phyloP scores from a whole-genome alignment of 2,113 vertebrate genomes.

The Callorhinus ursinus region DNA sequence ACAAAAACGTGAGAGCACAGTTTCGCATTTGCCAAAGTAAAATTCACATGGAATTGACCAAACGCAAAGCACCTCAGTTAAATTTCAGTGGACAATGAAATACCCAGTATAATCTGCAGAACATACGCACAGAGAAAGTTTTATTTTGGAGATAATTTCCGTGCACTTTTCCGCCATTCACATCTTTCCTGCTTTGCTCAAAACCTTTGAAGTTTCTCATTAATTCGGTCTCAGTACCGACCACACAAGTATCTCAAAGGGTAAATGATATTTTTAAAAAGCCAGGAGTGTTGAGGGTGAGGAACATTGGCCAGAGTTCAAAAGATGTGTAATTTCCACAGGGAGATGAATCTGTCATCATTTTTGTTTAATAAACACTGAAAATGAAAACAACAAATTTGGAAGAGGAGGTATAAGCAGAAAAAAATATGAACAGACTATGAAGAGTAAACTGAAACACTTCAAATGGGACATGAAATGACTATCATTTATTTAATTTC shows the following conservation, averaged over 20 bases:
- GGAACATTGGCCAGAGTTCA: slow-evolving; percentile 29
- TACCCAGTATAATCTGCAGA: neutral
- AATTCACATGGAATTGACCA: neutral
- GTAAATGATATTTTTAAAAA: slow-evolving; percentile 56
- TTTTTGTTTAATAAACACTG: slow-evolving; percentile 53
- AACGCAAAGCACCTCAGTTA: slow-evolving; percentile 17
- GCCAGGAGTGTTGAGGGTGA: neutral
- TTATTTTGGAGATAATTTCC: slow-evolving; percentile 16
- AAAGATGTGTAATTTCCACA: slow-evolving; percentile 55
- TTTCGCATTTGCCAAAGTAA: neutral
- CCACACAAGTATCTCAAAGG: slow-evolving; percentile 26
- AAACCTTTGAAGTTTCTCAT: slow-evolving; percentile 37
- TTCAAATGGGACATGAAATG: neutral
- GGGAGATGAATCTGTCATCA: slow-evolving; percentile 48
- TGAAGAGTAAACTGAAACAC: neutral
- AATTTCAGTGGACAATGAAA: slow-evolving; percentile 5
- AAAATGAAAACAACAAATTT: slow-evolving; percentile 59
- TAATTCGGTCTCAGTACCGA: neutral
- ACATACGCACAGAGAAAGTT: neutral
- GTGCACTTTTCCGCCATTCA: neutral
- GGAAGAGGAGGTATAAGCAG: neutral
- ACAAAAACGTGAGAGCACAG: neutral
- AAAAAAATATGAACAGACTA: neutral
- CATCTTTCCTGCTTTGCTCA: neutral
- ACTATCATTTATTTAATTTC: slow-evolving; percentile 18